These are phyloP conservation scores for Trematocara macrostoma DNA, from an alignment of 2,113 vertebrate genomes.

Conservation along the genomic window DNA sequence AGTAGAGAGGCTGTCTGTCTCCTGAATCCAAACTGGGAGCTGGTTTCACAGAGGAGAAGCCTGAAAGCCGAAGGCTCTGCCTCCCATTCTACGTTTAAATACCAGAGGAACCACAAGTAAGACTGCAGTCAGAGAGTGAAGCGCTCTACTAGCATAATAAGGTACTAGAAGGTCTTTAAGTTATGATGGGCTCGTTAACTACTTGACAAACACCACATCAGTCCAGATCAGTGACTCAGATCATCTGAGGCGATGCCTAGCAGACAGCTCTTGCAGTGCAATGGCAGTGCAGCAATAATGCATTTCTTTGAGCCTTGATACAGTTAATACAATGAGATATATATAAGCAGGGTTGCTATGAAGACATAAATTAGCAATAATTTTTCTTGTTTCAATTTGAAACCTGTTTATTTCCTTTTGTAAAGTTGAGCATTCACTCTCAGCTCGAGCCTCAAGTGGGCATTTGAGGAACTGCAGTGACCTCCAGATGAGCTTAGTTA, in stretches of 20 bases:
- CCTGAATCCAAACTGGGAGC: rapidly evolving
- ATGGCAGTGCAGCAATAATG: background rate
- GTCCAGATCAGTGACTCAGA: background rate
- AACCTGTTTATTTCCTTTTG: background rate
- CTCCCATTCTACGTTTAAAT: background rate
- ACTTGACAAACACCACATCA: background rate
- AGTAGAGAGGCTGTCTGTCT: background rate
- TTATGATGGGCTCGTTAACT: background rate
- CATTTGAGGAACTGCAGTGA: background rate
- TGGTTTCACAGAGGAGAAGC: background rate
- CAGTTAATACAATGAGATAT: background rate
- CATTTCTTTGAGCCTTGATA: background rate
- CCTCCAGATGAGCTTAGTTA: background rate
- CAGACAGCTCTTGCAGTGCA: background rate
- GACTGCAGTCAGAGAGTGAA: background rate
- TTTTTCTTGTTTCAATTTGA: background rate
- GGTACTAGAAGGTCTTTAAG: background rate
- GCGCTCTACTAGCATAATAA: background rate
- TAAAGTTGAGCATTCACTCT: background rate
- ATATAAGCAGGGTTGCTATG: background rate
- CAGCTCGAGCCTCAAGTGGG: background rate
- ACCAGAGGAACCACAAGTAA: background rate
- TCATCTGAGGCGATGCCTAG: rapidly evolving
- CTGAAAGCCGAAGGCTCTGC: background rate
- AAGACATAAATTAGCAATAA: background rate